Evolutionary conservation across 1,140 invertebrate species (phyloP).

Genomic region (Solenopsis invicta): DNA sequence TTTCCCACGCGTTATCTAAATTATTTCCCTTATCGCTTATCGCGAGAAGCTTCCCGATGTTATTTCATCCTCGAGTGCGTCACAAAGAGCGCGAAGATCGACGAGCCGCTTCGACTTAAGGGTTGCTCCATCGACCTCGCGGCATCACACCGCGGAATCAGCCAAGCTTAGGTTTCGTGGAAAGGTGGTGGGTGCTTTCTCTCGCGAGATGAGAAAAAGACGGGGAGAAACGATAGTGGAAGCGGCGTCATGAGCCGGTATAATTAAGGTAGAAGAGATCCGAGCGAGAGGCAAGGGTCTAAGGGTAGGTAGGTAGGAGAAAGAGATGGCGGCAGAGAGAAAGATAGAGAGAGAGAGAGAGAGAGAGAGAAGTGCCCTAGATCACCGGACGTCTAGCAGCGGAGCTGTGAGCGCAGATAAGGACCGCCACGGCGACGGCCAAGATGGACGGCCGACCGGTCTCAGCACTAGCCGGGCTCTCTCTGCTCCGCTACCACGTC

Average conservation of each 20-base stretch:
- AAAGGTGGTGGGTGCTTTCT: constrained; percentile 36
- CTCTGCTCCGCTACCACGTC: constrained; percentile 77
- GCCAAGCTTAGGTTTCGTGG: constrained; percentile 47
- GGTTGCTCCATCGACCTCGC: constrained; percentile 24
- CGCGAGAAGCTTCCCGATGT: constrained; percentile 7
- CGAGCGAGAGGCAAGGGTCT: constrained; percentile 44
- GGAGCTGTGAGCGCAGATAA: constrained; percentile 87
- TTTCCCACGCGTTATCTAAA: constrained; percentile 1
- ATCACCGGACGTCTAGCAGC: constrained; percentile 86
- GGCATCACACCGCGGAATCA: constrained; percentile 44
- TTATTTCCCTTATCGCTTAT: constrained; percentile 3
- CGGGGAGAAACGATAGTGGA: constrained; percentile 44
- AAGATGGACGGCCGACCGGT: constrained; percentile 86
- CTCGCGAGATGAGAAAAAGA: constrained; percentile 46
- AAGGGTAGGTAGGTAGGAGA: constrained; percentile 22
- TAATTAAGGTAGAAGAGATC: constrained; percentile 73
- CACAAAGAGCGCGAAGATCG: constrained; percentile 35
- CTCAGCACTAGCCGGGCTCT: constrained; percentile 82
- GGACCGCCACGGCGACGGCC: constrained; percentile 86
- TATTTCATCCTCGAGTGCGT: constrained; percentile 37
- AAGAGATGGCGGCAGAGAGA: constrained; percentile 52
- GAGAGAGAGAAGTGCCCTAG: constrained; percentile 82
- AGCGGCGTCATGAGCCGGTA: constrained; percentile 57
- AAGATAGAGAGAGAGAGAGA: constrained; percentile 37
- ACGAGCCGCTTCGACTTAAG: constrained; percentile 9